phyloP scores from a whole-genome alignment of 2,888 invertebrate genomes.

The Dryocosmus kuriphilus region DNA sequence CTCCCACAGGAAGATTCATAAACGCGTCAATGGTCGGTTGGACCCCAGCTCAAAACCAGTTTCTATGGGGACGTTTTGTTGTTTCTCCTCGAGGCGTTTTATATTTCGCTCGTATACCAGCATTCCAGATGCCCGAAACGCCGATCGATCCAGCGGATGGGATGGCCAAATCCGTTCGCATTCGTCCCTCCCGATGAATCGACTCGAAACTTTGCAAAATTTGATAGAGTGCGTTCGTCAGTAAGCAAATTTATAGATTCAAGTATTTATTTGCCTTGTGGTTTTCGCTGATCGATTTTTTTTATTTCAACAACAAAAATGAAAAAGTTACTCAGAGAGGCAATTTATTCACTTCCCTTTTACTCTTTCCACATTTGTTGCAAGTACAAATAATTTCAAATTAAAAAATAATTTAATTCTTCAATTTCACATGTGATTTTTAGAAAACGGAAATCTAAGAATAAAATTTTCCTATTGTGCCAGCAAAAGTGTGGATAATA shows the following conservation, averaged over 20 bases:
- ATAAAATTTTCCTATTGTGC: background rate
- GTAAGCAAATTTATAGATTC: background rate
- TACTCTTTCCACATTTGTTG: background rate
- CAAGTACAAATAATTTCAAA: background rate
- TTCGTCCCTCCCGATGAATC: constrained; percentile 18
- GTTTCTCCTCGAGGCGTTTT: constrained; percentile 36
- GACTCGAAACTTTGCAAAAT: constrained; percentile 24
- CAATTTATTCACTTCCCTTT: background rate
- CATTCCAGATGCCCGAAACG: constrained; percentile 37
- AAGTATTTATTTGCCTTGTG: background rate
- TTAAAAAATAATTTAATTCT: background rate
- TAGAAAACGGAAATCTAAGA: background rate
- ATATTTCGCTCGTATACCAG: constrained; percentile 38
- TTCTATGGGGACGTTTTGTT: constrained; percentile 46
- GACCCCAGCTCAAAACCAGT: constrained; percentile 58
- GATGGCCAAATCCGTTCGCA: constrained; percentile 37
- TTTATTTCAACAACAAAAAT: background rate
- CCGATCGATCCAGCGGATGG: constrained; percentile 38
- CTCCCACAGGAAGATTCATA: constrained; percentile 55
- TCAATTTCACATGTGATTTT: background rate
- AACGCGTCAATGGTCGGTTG: constrained; percentile 52
- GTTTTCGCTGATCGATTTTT: background rate
- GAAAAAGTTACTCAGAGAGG: background rate
- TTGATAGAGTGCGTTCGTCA: constrained; percentile 10
- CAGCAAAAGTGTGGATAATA: background rate